Evolutionary conservation across 2,113 vertebrate genomes (phyloP), one percentile per base, ranked within the genome.

Genomic region (Camelus dromedarius): DNA sequence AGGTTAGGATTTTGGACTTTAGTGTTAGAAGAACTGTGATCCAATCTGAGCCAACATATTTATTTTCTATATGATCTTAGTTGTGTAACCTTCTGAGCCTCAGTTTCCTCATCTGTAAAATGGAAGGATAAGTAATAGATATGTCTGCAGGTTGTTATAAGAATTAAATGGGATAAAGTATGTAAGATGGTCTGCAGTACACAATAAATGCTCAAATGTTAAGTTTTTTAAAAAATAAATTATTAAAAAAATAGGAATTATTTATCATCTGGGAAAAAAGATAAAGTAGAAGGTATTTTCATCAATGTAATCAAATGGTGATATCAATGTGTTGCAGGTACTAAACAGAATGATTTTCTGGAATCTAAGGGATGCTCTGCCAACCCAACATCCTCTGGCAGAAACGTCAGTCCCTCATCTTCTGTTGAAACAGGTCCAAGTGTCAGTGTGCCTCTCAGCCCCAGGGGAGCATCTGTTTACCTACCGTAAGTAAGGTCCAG

Each of bases 291-390:
- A 77, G 52, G 5, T 73, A 70, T 60, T 82, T 52, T 81, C n/a
- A 72, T 42, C 20, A 88, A 75, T 50, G 13, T 83, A 72, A 67
- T 42, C 66, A 24, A 62, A 30, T 28, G 30, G 7, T 3, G 9
- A 4, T 90, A 26, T 73, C 76, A n/a, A 0, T 97, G 46, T 93
- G 79, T 95, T 96, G 20, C 96, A 97, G 96, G 48, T 69, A 24
- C 94, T 64, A 62, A 75, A 35, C 2, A 35, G 66, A 50, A 20
- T 38, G 46, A 70, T 35, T 54, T 50, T 92, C 72, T 83, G 69
- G 86, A 77, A 52, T 46, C 77, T 52, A 70, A 76, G 28, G 58
- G 58, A 52, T 60, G 48, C 48, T 84, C 60, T 60, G 56, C 32
- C 18, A 70, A 3, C 0, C 22, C 30, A 14, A 12, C 6, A 1